Conservation (phyloP, 2,888 invertebrate genomes). For the Hypsopygia costalis region DNA sequence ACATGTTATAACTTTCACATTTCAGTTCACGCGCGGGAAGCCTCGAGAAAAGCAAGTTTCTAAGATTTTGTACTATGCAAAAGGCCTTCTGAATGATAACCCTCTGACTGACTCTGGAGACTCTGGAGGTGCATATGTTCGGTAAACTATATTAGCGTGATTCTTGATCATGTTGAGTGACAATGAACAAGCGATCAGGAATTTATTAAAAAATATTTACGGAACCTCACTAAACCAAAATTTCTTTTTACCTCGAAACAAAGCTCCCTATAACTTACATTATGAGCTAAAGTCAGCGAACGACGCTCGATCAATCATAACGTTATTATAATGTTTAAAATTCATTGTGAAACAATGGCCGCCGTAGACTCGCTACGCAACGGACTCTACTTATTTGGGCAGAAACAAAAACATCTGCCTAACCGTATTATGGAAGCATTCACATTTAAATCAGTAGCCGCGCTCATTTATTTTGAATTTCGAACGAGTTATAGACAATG, state of each 20-base stretch:
- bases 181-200: too few species aligned
- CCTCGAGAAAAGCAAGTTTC: too few species aligned
- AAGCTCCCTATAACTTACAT: slow-evolving; percentile 26
- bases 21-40: too few species aligned
- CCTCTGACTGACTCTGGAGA: too few species aligned
- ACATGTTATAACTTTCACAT: too few species aligned
- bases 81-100: too few species aligned
- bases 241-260: slow-evolving; percentile 9
- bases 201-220: too few species aligned
- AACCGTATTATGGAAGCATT: slow-evolving; percentile 68
- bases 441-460: slow-evolving; percentile 77
- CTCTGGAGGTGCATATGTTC: too few species aligned
- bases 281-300: slow-evolving; percentile 18
- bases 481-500: slow-evolving; percentile 60
- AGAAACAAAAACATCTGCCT: slow-evolving; percentile 62
- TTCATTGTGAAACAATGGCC: slow-evolving; percentile 24
- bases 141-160: too few species aligned
- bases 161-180: too few species aligned
- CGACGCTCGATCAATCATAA: slow-evolving; percentile 27
- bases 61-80: too few species aligned
- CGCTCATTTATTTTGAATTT: slow-evolving; percentile 71
- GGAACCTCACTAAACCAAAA: too few species aligned
- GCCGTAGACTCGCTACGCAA: slow-evolving; percentile 18
- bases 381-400: slow-evolving; percentile 46
- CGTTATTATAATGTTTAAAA: slow-evolving; percentile 22